Conservation (phyloP, 2,113 vertebrate genomes). For the Apodemus sylvaticus region DNA sequence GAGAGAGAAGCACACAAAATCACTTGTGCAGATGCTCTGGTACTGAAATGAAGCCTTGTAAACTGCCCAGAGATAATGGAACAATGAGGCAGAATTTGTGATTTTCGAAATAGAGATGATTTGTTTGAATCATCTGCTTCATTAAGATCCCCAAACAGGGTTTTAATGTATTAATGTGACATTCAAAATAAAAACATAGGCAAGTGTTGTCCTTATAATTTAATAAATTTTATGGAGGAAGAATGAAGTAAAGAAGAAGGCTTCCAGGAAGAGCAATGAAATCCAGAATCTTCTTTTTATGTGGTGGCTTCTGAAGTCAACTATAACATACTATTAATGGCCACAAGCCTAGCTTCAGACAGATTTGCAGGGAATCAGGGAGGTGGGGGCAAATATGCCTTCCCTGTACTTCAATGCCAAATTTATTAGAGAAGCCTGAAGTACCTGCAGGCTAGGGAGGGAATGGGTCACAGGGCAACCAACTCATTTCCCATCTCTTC, state of each 20-base stretch:
- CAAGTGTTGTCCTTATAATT: not conserved
- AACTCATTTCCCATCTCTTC: not conserved
- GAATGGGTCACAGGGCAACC: not conserved
- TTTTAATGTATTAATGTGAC: conserved; percentile 36
- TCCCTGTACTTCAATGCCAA: not conserved
- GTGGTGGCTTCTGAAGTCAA: not conserved
- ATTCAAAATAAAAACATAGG: conserved; percentile 57
- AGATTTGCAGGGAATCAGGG: not conserved
- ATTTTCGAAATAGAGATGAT: conserved; percentile 59
- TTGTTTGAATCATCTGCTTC: conserved; percentile 60
- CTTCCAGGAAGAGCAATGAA: not conserved
- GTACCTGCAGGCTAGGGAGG: not conserved
- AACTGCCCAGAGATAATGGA: conserved; percentile 46
- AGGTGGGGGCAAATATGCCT: fast-evolving
- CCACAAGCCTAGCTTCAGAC: not conserved
- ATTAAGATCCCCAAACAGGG: not conserved
- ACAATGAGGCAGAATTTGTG: conserved; percentile 55
- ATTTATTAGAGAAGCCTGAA: not conserved
- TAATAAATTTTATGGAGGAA: not conserved
- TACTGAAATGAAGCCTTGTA: conserved; percentile 42
- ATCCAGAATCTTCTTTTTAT: conserved; percentile 30
- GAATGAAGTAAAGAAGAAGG: not conserved
- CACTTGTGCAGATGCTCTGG: conserved; percentile 7
- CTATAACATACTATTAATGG: not conserved
- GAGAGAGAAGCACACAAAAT: conserved; percentile 58